Evolutionary conservation across 2,797 vertebrate genomes (phyloP), one percentile per base, ranked within the genome.

Genomic region (Crax fasciolata): DNA sequence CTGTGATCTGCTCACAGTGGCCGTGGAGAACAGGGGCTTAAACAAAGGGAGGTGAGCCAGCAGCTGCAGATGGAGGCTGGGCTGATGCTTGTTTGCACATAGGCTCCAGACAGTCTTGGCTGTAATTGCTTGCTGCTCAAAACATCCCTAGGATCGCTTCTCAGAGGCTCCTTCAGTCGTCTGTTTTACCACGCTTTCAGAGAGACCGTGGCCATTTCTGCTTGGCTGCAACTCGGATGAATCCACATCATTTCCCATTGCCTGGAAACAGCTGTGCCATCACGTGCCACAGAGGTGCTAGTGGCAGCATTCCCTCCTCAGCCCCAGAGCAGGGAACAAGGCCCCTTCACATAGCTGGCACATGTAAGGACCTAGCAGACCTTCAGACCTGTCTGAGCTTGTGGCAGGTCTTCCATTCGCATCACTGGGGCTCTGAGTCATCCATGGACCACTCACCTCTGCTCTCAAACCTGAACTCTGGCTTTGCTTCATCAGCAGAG

Each of bases 21-120:
- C 70, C 79, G 57, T 27, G 62, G 82, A 93, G 91, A 91, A 83
- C 7, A 73, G 44, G 65, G 80, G 81, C 63, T 87, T 63, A 88
- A 93, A 88, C 87, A 94, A 94, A 92, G 63, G 63, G 51, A 73
- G 52, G 63, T 82, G 74, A 70, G 87, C 82, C 94, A 95, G 77
- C 27, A 94, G 41, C 80, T 90, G 79, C 92, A 94, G 84, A 54
- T 92, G 81, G 63, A 84, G 63, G 20, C 78, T 84, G 72, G 89
- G 75, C 62, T 91, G 72, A 68, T 44, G 63, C 35, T 92, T 15
- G 3, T 71, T 13, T 63, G 24, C 70, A 90, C 76, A 84, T 35
- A 70, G 84, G 51, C 62, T 78, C 68, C 8, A 30, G 89, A 35
- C 1, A 11, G 35, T 51, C 66, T 77, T 83, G 84, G 75, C 84